phyloP scores from a whole-genome alignment of 2,888 invertebrate genomes.

The Sphaerophoria rueppellii region DNA sequence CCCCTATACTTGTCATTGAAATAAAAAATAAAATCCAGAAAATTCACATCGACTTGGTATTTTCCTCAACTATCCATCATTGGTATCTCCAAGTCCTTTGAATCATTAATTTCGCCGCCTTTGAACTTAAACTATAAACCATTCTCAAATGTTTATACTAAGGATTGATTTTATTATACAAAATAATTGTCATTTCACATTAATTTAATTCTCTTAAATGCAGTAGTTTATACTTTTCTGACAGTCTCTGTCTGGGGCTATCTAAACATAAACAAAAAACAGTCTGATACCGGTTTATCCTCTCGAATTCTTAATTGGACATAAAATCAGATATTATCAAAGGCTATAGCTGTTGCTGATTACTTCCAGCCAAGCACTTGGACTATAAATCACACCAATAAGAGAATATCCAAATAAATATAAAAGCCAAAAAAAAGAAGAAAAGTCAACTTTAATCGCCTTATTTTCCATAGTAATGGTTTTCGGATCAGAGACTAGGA shows the following conservation, averaged over 20 bases:
- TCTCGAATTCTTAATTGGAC: constrained; percentile 60
- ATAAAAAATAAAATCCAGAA: background rate
- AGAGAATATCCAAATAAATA: background rate
- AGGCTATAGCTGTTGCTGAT: constrained; percentile 16
- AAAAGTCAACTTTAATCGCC: constrained; percentile 4
- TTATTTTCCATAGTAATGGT: constrained; percentile 15
- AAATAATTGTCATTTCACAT: constrained; percentile 16
- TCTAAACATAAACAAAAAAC: too few species aligned
- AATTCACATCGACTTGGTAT: background rate
- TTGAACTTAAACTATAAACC: constrained; percentile 23
- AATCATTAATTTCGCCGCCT: constrained; percentile 31
- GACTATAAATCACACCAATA: constrained; percentile 34
- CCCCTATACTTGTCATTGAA: background rate
- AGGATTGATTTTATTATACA: constrained; percentile 18
- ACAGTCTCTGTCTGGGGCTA: background rate
- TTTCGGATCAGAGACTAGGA: constrained; percentile 16
- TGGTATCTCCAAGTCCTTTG: background rate
- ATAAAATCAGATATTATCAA: constrained; percentile 46
- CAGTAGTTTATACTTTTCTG: background rate
- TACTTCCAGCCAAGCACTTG: constrained; percentile 6
- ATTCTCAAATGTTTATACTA: background rate
- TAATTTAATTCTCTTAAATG: constrained; percentile 15
- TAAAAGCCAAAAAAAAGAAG: background rate
- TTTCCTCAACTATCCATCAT: background rate
- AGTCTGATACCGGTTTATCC: constrained; percentile 11